Conservation (phyloP, 2,888 invertebrate species). For the Diarsia dahlii region DNA sequence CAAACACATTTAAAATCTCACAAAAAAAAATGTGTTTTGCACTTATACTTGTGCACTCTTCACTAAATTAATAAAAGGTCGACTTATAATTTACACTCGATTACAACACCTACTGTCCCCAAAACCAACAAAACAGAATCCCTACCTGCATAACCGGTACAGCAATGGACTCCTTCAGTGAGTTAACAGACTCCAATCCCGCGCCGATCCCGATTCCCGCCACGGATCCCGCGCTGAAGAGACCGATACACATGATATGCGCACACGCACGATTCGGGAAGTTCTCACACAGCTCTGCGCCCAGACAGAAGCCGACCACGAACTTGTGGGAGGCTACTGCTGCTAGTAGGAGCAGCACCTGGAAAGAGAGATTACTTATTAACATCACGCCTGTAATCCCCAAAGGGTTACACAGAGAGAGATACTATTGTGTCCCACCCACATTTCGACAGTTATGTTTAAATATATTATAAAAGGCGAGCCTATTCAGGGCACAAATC, state of each 20-base stretch:
- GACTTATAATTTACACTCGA: neutral
- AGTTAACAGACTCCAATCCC: slow-evolving; percentile 88
- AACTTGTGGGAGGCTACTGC: slow-evolving; percentile 95
- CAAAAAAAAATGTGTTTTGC: no score
- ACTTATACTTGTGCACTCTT: neutral
- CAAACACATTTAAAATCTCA: no score
- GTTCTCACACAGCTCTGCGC: slow-evolving; percentile 93
- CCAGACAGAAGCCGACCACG: slow-evolving; percentile 95
- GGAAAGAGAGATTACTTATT: slow-evolving; percentile 64
- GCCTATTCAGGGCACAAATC: no score
- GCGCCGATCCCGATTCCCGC: slow-evolving; percentile 93
- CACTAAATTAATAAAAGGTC: neutral
- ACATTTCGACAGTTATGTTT: no score
- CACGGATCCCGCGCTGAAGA: slow-evolving; percentile 93
- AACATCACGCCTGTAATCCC: no score
- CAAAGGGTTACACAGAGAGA: no score
- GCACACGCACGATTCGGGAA: slow-evolving; percentile 80
- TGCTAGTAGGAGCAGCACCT: slow-evolving; percentile 92
- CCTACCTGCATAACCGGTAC: slow-evolving; percentile 92
- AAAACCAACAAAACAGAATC: neutral
- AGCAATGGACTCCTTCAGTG: slow-evolving; percentile 84
- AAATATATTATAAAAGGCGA: no score
- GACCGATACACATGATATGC: slow-evolving; percentile 91
- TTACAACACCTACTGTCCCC: neutral
- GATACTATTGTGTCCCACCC: no score